A percentile compares a stretch with the other conserved stretches of the same genome.
Conservation (phyloP, 2,113 vertebrate genomes). For the Ginglymostoma cirratum region DNA sequence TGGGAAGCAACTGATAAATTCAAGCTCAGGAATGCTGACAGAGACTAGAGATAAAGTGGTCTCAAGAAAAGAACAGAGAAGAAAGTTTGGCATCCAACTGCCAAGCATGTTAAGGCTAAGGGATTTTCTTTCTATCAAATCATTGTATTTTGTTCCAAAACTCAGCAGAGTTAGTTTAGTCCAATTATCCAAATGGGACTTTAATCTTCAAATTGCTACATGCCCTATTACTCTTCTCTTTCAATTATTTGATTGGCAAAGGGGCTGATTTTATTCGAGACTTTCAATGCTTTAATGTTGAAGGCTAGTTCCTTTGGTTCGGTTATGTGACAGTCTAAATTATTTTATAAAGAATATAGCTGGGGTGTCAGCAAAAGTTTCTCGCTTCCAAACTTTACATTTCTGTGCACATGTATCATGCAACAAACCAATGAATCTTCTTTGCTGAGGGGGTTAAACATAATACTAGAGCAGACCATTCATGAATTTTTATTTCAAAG, state of each 20-base stretch:
- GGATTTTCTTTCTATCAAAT: neutral
- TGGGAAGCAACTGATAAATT: constrained; percentile 16
- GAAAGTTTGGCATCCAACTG: neutral
- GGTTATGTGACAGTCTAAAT: neutral
- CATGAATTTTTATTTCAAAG: neutral
- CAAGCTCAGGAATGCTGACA: constrained; percentile 38
- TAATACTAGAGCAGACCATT: neutral
- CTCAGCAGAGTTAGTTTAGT: neutral
- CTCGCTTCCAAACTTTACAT: neutral
- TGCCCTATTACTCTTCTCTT: no score
- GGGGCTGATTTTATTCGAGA: neutral
- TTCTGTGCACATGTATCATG: neutral
- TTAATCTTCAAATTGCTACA: neutral
- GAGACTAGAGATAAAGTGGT: constrained; percentile 30
- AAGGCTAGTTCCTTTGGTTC: neutral
- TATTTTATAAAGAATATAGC: neutral
- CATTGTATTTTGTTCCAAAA: neutral
- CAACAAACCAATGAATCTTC: neutral
- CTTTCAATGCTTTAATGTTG: neutral
- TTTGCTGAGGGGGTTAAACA: neutral
- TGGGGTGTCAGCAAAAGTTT: neutral
- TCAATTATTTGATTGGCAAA: neutral
- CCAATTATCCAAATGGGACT: neutral
- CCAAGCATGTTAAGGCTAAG: constrained; percentile 1
- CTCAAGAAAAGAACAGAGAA: constrained; percentile 12